Conservation (phyloP, 2,888 invertebrate species). For the Barypeithes pellucidus region DNA sequence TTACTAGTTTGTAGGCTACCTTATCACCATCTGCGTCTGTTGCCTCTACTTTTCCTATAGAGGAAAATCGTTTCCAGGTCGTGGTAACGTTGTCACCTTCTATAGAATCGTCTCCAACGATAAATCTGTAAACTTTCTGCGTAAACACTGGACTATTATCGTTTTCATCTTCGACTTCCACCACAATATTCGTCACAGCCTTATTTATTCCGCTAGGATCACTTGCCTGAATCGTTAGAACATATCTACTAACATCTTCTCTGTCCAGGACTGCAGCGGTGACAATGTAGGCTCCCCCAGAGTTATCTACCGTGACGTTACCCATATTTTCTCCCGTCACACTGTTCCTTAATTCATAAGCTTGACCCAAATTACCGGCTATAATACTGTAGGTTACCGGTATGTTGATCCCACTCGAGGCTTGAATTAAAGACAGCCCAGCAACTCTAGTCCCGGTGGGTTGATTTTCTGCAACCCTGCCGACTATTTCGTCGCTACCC, state of each 20-base stretch:
- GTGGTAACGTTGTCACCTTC: slow-evolving; percentile 77
- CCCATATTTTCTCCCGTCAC: slow-evolving; percentile 70
- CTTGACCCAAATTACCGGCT: slow-evolving; percentile 82
- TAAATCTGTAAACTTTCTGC: slow-evolving; percentile 84
- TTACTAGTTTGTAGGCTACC: slow-evolving; percentile 88
- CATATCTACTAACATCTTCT: slow-evolving; percentile 82
- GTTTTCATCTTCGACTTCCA: slow-evolving; percentile 89
- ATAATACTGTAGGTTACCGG: slow-evolving; percentile 87
- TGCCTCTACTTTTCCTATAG: slow-evolving; percentile 89
- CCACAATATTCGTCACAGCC: slow-evolving; percentile 83
- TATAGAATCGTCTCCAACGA: slow-evolving; percentile 77
- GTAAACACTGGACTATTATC: slow-evolving; percentile 93
- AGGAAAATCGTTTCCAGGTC: slow-evolving; percentile 85
- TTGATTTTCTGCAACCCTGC: slow-evolving; percentile 85
- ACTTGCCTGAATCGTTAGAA: slow-evolving; percentile 85
- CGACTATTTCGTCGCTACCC: slow-evolving; percentile 75
- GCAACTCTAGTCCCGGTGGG: slow-evolving; percentile 81
- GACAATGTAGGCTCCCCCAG: slow-evolving; percentile 82
- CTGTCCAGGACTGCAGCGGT: slow-evolving; percentile 85
- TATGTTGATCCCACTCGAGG: slow-evolving; percentile 78
- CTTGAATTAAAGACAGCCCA: slow-evolving; percentile 82
- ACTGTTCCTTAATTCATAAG: slow-evolving; percentile 82
- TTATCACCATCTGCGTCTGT: slow-evolving; percentile 93
- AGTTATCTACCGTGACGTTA: slow-evolving; percentile 71
- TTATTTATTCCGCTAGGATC: slow-evolving; percentile 87